phyloP scores from a whole-genome alignment of 2,797 vertebrate species.

The Pogoniulus pusillus region DNA sequence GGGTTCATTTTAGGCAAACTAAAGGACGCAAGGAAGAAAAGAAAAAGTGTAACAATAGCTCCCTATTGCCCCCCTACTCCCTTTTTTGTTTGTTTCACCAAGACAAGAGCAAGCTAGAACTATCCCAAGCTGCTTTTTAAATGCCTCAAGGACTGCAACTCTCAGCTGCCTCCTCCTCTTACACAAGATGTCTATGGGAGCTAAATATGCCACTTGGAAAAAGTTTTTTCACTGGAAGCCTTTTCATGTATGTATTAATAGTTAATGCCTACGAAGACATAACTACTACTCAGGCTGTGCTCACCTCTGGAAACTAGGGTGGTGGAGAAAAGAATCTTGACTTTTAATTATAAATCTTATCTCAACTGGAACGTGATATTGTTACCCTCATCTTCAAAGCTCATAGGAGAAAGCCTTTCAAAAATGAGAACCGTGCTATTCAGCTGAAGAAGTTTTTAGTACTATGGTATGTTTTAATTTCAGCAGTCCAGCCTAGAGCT shows the following conservation, averaged over 20 bases:
- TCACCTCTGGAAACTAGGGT: neutral
- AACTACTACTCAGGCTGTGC: neutral
- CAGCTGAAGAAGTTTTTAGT: neutral
- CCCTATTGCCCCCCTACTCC: rapidly evolving
- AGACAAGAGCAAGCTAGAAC: neutral
- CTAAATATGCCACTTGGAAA: neutral
- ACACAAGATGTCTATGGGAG: neutral
- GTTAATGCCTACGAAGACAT: neutral
- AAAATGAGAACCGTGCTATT: neutral
- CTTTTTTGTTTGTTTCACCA: neutral
- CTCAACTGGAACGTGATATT: neutral
- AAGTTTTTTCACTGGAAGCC: neutral
- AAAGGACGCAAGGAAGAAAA: neutral
- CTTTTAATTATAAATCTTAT: neutral
- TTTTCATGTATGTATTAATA: neutral
- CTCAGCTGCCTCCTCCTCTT: neutral
- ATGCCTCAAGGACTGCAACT: neutral
- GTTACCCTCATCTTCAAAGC: neutral
- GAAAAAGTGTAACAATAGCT: neutral
- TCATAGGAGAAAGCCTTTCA: neutral
- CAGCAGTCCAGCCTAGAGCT: neutral
- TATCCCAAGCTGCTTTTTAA: neutral
- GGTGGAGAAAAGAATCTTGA: neutral
- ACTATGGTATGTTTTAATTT: neutral
- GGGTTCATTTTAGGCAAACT: constrained; percentile 17